phyloP scores from a whole-genome alignment of 2,888 invertebrate species.

The Taphrorychus bicolor region DNA sequence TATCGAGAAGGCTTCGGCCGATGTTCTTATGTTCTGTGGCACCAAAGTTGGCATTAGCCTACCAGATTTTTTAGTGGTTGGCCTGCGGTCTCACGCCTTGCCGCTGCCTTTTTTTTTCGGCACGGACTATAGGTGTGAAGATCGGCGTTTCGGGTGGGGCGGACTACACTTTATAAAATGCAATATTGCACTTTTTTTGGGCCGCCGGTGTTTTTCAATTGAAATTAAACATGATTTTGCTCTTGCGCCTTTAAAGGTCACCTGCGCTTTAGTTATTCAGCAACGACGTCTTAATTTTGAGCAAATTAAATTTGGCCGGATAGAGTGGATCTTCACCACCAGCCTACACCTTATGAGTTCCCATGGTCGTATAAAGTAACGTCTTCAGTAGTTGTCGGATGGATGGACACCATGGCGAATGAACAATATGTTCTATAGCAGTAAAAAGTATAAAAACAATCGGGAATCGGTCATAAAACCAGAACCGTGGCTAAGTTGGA shows the following conservation, averaged over 20 bases:
- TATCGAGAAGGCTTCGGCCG: slow-evolving; percentile 51
- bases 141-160: background rate
- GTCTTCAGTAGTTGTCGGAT: slow-evolving; percentile 1
- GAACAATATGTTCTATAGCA: background rate
- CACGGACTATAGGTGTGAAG: slow-evolving; percentile 6
- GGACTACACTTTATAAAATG: background rate
- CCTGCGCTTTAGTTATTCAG: too few species aligned
- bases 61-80: slow-evolving; percentile 41
- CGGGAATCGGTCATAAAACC: slow-evolving; percentile 18
- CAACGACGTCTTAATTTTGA: background rate
- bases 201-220: background rate
- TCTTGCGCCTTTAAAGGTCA: too few species aligned
- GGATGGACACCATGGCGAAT: slow-evolving; percentile 3
- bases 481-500: slow-evolving; percentile 18
- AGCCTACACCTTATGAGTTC: too few species aligned
- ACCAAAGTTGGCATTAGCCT: slow-evolving; percentile 45
- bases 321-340: too few species aligned
- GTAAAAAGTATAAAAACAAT: slow-evolving; percentile 11
- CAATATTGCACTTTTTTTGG: background rate
- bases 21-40: slow-evolving; percentile 47
- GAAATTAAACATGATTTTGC: background rate
- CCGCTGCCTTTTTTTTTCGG: slow-evolving; percentile 47
- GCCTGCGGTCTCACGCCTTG: slow-evolving; percentile 40
- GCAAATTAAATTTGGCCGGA: too few species aligned
- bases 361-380: background rate